These are phyloP conservation scores for Remorina albescens DNA, from an alignment of 2,797 vertebrate genomes.

Conservation along the genomic window DNA sequence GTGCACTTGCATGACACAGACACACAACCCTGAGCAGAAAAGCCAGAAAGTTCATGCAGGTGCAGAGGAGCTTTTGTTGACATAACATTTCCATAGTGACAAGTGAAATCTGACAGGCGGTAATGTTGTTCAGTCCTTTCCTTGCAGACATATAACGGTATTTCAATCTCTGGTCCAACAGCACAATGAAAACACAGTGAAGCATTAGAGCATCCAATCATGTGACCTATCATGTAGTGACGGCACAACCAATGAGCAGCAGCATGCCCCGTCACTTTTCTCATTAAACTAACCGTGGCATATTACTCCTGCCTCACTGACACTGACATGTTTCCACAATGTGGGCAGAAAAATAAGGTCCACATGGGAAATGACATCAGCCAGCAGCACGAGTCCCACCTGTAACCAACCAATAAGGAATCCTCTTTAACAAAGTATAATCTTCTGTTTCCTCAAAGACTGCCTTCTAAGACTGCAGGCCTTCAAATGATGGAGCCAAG, in stretches of 20 bases:
- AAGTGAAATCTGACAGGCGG: slow-evolving; percentile 46
- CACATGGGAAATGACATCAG: slow-evolving; percentile 72
- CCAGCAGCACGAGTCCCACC: slow-evolving; percentile 60
- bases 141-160: slow-evolving; percentile 10
- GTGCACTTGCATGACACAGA: slow-evolving; percentile 43
- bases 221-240: slow-evolving; percentile 39
- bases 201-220: slow-evolving; percentile 29
- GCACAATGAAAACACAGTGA: slow-evolving; percentile 36
- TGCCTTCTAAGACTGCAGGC: slow-evolving; percentile 37
- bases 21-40: slow-evolving; percentile 29
- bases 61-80: slow-evolving; percentile 73
- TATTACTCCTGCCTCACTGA: slow-evolving; percentile 61
- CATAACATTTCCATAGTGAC: slow-evolving; percentile 71
- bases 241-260: slow-evolving; percentile 38
- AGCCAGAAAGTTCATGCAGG: slow-evolving; percentile 61
- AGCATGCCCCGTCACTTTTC: slow-evolving; percentile 64
- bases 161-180: slow-evolving; percentile 20
- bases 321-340: slow-evolving; percentile 66
- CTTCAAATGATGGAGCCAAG: slow-evolving; percentile 34
- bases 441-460: slow-evolving; percentile 44
- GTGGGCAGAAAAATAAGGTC: slow-evolving; percentile 63
- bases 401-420: slow-evolving; percentile 56
- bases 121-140: slow-evolving; percentile 39
- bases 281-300: slow-evolving; percentile 67
- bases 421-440: slow-evolving; percentile 48